Conservation (phyloP, 1,140 invertebrate genomes). For the Platyscapa corneri region DNA sequence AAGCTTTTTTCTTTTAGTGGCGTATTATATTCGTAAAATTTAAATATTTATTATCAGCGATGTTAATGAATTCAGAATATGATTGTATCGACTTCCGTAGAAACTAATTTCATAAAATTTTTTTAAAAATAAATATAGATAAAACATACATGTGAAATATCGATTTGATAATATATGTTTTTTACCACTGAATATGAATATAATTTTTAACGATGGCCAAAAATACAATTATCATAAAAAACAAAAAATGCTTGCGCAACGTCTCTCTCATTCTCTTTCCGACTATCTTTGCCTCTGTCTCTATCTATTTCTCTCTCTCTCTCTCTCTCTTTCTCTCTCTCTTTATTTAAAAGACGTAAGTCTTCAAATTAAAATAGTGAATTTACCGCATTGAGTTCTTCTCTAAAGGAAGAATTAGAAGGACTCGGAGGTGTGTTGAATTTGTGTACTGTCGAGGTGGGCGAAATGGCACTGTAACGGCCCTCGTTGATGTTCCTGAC, state of each 20-base stretch:
- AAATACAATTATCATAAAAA: neutral
- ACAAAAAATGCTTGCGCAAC: neutral
- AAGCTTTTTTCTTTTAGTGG: neutral
- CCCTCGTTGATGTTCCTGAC: slow-evolving; percentile 47
- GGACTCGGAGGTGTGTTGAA: neutral
- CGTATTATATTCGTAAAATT: neutral
- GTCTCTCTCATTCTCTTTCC: no score
- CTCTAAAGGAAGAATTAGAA: neutral
- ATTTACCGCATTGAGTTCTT: slow-evolving; percentile 18
- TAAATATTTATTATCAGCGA: neutral
- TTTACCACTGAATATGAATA: neutral
- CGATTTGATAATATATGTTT: neutral
- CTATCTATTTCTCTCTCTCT: no score
- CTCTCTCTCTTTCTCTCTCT: no score
- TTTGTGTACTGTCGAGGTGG: slow-evolving; percentile 12
- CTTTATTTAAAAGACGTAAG: neutral
- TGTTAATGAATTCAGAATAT: neutral
- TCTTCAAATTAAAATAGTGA: neutral
- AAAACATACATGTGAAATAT: neutral
- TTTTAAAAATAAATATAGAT: neutral
- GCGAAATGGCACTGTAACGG: slow-evolving; percentile 5
- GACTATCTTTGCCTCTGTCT: no score
- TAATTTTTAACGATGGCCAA: neutral
- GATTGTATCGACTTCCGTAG: neutral
- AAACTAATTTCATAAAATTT: neutral